Evolutionary conservation across 2,113 vertebrate genomes (phyloP).

Genomic region (Mola mola): DNA sequence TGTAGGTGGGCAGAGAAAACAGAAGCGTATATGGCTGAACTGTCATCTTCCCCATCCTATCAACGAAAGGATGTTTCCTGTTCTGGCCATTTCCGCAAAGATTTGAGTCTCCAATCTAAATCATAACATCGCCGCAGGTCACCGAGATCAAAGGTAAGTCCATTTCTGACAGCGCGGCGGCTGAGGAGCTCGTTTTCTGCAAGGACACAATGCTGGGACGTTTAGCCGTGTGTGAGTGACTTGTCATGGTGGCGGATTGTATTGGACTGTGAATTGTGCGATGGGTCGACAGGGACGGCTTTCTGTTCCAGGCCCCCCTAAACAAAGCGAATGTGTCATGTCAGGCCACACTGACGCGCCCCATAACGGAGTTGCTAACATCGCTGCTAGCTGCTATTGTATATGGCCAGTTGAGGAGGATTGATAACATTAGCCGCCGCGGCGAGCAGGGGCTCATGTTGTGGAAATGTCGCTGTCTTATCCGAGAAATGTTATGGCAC

Average conservation of each 20-base stretch:
- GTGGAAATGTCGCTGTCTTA: slow-evolving; percentile 2
- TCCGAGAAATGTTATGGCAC: too few relatives aligned
- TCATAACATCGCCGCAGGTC: not conserved
- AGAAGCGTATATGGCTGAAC: slow-evolving; percentile 25
- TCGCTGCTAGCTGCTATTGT: slow-evolving; percentile 24
- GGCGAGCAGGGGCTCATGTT: slow-evolving; percentile 34
- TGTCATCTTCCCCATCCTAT: slow-evolving; percentile 11
- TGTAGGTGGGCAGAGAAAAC: slow-evolving; percentile 55
- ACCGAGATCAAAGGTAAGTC: slow-evolving; percentile 31
- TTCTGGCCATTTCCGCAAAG: not conserved
- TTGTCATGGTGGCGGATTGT: slow-evolving; percentile 64
- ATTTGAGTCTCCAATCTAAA: not conserved
- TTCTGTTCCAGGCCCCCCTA: not conserved
- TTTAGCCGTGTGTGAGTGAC: slow-evolving; percentile 16
- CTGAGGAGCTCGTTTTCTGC: not conserved
- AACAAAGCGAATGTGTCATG: slow-evolving; percentile 7
- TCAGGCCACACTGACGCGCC: not conserved
- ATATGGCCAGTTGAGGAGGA: not conserved
- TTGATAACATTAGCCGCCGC: slow-evolving; percentile 20
- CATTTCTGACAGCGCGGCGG: not conserved
- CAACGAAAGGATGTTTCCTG: slow-evolving; percentile 9
- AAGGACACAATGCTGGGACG: not conserved
- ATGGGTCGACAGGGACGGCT: slow-evolving; percentile 24
- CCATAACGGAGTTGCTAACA: slow-evolving; percentile 21
- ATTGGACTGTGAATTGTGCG: slow-evolving; percentile 45